phyloP scores from a whole-genome alignment of 2,888 invertebrate species.

The Phyto melanocephala region DNA sequence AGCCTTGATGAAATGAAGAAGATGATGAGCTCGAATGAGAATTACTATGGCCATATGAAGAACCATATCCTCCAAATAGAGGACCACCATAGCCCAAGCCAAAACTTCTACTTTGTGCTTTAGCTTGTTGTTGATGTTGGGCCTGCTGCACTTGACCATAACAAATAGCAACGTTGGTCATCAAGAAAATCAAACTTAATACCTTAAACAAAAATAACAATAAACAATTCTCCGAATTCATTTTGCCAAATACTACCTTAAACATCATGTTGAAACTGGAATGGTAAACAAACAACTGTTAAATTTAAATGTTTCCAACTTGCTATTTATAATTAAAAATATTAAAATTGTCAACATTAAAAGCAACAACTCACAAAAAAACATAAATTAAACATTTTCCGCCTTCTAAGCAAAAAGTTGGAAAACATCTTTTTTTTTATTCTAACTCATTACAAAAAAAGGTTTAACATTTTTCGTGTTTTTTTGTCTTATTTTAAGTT shows the following conservation, averaged over 20 bases:
- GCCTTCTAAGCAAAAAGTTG: background rate
- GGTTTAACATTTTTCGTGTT: background rate
- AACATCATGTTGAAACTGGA: constrained; percentile 16
- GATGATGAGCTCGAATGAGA: constrained; percentile 40
- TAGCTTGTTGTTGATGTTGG: constrained; percentile 10
- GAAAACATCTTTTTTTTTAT: background rate
- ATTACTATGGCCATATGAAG: constrained; percentile 48
- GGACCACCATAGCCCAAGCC: constrained; percentile 23
- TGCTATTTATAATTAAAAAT: constrained; percentile 48
- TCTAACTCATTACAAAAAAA: background rate
- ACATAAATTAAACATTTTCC: constrained; percentile 28
- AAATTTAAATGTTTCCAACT: constrained; percentile 3
- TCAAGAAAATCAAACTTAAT: constrained; percentile 16
- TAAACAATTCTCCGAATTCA: background rate
- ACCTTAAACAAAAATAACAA: constrained; percentile 11
- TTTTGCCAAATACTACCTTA: constrained; percentile 9
- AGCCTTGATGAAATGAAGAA: constrained; percentile 31
- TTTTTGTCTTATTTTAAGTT: background rate
- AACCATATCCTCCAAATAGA: constrained; percentile 17
- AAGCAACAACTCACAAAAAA: background rate
- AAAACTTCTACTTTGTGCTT: constrained; percentile 53
- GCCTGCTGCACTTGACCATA: background rate
- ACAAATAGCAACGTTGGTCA: background rate
- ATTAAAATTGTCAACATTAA: background rate
- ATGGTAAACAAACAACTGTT: background rate